Conservation (phyloP, 2,797 vertebrate species). For the Phoeniculus purpureus region DNA sequence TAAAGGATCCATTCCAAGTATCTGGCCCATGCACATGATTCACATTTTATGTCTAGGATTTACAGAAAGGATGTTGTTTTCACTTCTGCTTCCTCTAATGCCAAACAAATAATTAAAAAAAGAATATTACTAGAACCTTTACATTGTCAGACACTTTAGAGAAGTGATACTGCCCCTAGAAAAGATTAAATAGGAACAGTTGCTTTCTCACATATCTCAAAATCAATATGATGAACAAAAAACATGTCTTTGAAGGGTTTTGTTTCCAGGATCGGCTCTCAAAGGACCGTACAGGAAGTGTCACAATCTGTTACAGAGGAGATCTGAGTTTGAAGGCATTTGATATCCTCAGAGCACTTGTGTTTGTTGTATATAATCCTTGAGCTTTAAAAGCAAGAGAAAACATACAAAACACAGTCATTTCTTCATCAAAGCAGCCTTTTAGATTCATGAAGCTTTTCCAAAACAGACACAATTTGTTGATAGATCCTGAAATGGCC, state of each 20-base stretch:
- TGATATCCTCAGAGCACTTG: background rate
- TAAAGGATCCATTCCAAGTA: background rate
- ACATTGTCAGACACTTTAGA: background rate
- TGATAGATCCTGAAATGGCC: background rate
- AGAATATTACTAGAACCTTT: background rate
- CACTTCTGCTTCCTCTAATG: background rate
- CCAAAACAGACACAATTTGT: background rate
- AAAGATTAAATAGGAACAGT: background rate
- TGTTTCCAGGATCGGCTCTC: background rate
- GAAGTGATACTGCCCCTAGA: background rate
- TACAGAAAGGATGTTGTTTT: background rate
- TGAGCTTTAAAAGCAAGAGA: background rate
- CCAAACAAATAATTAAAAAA: background rate
- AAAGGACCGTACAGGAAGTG: background rate
- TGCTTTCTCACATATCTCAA: background rate
- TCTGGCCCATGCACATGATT: background rate
- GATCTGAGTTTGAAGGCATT: background rate
- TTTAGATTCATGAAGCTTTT: background rate
- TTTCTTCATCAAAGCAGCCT: background rate
- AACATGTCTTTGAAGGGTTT: background rate
- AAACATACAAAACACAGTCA: background rate
- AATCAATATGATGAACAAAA: background rate
- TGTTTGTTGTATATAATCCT: background rate
- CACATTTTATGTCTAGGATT: background rate
- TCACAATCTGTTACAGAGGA: background rate